Percentiles rank a stretch among this genome's conserved stretches.
These are phyloP conservation scores for Branchinecta lynchi DNA, from an alignment of 1,140 invertebrate genomes.

Conservation along the genomic window DNA sequence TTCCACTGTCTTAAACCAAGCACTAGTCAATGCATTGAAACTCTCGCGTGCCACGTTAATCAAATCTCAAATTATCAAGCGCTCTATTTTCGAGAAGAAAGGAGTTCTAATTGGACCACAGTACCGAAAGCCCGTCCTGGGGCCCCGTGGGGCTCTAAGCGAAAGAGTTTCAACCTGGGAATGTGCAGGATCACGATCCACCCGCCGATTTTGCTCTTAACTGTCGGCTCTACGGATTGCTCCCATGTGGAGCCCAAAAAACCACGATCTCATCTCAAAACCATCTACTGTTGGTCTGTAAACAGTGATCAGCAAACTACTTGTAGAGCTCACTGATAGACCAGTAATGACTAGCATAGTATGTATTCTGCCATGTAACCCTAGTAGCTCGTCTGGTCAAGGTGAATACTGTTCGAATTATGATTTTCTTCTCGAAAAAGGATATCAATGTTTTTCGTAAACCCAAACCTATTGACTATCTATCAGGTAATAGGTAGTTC, in stretches of 20 bases:
- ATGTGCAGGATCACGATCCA: background rate
- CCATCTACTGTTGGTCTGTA: background rate
- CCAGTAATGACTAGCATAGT: slow-evolving; percentile 1
- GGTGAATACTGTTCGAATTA: no score
- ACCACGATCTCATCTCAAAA: background rate
- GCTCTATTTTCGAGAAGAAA: background rate
- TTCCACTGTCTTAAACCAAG: no score
- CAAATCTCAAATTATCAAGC: no score
- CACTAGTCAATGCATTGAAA: no score
- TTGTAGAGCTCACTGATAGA: background rate
- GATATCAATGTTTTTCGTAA: no score
- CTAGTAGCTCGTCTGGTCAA: no score
- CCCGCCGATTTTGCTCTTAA: slow-evolving; percentile 1
- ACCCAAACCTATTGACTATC: no score
- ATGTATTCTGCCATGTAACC: no score
- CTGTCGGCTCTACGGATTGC: background rate
- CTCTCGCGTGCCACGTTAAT: no score
- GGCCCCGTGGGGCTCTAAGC: background rate
- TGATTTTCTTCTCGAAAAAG: no score
- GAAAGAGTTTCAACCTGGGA: background rate
- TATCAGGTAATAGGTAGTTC: no score
- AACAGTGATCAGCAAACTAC: background rate
- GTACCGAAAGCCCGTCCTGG: background rate
- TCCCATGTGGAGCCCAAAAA: background rate
- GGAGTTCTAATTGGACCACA: background rate